Base-by-base conservation (phyloP, 2,113 vertebrate species). In the Sinocyclocheilus grahami region DNA sequence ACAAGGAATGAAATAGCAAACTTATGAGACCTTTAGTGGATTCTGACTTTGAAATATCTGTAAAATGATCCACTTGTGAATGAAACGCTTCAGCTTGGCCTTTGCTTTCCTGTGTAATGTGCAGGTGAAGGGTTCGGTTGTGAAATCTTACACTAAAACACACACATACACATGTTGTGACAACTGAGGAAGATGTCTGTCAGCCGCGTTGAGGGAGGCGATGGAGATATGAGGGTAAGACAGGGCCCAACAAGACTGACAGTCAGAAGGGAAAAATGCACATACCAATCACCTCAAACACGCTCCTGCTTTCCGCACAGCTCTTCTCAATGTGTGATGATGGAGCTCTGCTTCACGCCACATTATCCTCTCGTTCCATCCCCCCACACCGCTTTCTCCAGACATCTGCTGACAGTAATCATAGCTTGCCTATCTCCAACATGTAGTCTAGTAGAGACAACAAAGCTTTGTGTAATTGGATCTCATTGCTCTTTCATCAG, bases 81-180 rank as follows among this genome's bases (percentile, higher is more conserved):
- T 84, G 55, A 58, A 62, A 84, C 22, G 39, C 18, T 60, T 84
- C 3, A 33, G 27, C 30, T 74, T 83, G 46, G 22, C 14, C 33
- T 84, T 58, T 71, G 33, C 58, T 58, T 55, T 42, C 27, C 51
- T 30, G 24, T 77, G 71, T 84, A 60, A 78, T 51, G 27, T 78
- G 74, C 42, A 78, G 83, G 75, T 85, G 46, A 42, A 60, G 51
- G 75, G 24, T 37, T 22, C 5, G 27, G 58, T 33, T 60, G 77
- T 78, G 77, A 78, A 78, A 78, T 60, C 53, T 37, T 60, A 85
- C n/a, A 39, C 76, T 71, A 53, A 86, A 67, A 80, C 65, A 80
- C 65, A 74, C n/a, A 58, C 78, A 62, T 30, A 16, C 33, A 42
- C 12, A 62, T 62, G 78, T 79, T 79, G 78, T 79, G 55, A 60